Evolutionary conservation across 2,113 vertebrate species (phyloP).

Genomic region (Ciconia boyciana): DNA sequence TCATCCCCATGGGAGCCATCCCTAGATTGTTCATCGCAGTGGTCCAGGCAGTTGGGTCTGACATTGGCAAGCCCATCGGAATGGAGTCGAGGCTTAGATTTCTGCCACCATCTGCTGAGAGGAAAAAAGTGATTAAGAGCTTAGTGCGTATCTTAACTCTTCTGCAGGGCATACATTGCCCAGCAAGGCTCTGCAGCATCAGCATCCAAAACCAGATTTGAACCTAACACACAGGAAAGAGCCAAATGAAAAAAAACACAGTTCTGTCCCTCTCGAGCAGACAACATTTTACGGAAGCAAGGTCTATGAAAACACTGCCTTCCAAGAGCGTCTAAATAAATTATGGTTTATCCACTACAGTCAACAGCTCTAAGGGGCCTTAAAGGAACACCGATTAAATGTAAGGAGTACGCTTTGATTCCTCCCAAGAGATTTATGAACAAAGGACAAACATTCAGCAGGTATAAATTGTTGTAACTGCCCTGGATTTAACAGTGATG

Average conservation of each 20-base stretch:
- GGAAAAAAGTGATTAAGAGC: not conserved
- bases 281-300: not conserved
- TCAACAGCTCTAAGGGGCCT: not conserved
- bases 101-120: conserved; percentile 80
- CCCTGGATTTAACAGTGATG: not conserved
- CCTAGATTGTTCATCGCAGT: conserved; percentile 98
- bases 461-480: not conserved
- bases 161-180: not conserved
- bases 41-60: conserved; percentile 89
- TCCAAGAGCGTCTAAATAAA: not conserved
- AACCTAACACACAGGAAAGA: not conserved
- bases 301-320: not conserved
- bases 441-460: not conserved
- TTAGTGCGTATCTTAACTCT: not conserved
- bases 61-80: conserved; percentile 89
- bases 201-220: not conserved
- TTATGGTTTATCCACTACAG: not conserved
- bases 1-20: conserved; percentile 90
- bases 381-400: not conserved
- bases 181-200: not conserved
- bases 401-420: not conserved
- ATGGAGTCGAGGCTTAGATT: conserved; percentile 86
- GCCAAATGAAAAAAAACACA: not conserved
- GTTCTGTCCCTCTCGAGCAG: not conserved
- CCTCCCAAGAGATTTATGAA: not conserved